phyloP scores from a whole-genome alignment of 2,113 vertebrate genomes.

The Eublepharis macularius region DNA sequence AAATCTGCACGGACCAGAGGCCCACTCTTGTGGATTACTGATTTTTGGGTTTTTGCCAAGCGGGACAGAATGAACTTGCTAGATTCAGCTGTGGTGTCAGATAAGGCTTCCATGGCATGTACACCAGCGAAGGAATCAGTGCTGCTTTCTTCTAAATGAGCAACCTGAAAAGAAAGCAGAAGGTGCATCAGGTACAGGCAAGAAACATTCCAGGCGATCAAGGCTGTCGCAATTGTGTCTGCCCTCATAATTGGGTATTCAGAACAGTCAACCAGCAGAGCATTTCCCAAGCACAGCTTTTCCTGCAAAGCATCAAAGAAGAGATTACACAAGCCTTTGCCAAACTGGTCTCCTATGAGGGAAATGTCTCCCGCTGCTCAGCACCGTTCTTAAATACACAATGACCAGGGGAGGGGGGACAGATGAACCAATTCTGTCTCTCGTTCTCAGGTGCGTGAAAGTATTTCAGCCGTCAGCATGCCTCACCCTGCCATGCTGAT shows the following conservation, averaged over 20 bases:
- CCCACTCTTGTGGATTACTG: constrained; percentile 56
- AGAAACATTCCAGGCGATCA: background rate
- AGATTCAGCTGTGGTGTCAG: constrained; percentile 50
- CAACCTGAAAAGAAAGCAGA: constrained; percentile 80
- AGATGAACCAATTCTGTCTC: background rate
- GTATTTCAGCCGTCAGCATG: background rate
- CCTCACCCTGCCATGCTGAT: background rate
- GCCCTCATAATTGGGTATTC: background rate
- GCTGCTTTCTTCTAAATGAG: constrained; percentile 91
- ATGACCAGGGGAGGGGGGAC: background rate
- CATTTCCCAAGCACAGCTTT: background rate
- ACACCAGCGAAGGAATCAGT: constrained; percentile 63
- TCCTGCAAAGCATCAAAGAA: background rate
- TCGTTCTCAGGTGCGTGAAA: background rate
- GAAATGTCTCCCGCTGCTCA: too few relatives aligned
- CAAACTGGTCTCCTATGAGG: background rate
- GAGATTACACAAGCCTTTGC: background rate
- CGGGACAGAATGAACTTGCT: constrained; percentile 57
- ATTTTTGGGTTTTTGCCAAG: constrained; percentile 59
- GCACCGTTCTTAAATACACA: background rate
- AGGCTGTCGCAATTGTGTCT: background rate
- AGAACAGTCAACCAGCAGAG: background rate
- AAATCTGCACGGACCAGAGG: constrained; percentile 48
- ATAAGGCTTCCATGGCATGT: constrained; percentile 68
- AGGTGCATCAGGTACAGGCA: background rate